A percentile compares a stretch with the other conserved stretches of the same genome.
Conservation (phyloP, 2,113 vertebrate genomes). For the Coracopsis vasa region DNA sequence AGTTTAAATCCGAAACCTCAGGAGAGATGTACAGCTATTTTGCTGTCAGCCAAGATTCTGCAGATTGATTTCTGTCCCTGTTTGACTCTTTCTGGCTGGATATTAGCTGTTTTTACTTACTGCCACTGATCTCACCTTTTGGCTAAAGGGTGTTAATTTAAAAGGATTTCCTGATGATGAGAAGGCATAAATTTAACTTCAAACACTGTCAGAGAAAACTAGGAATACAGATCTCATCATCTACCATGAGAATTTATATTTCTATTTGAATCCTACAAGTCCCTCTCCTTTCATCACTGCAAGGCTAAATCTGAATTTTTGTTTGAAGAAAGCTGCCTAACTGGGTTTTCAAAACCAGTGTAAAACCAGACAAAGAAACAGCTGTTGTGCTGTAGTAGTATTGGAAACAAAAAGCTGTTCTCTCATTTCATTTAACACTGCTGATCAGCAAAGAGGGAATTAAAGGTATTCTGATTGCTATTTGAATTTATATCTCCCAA, state of each 20-base stretch:
- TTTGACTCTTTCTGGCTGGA: not conserved
- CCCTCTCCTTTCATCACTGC: not conserved
- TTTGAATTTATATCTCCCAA: constrained; percentile 10
- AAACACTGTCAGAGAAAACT: not conserved
- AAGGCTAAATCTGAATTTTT: not conserved
- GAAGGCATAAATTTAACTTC: not conserved
- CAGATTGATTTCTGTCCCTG: not conserved
- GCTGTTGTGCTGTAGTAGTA: not conserved
- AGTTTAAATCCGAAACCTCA: not conserved
- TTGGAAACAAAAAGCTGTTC: not conserved
- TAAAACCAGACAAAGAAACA: not conserved
- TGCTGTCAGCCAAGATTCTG: not conserved
- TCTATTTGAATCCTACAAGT: not conserved
- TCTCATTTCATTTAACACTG: not conserved
- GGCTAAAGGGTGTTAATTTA: not conserved
- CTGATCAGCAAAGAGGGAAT: not conserved
- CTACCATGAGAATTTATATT: not conserved
- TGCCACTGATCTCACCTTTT: not conserved
- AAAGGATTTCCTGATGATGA: not conserved
- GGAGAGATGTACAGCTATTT: not conserved
- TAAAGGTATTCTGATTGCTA: not conserved
- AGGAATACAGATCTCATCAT: not conserved
- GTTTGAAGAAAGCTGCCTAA: not conserved
- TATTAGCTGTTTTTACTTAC: not conserved
- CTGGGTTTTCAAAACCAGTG: not conserved